Base-by-base conservation (phyloP, 2,888 invertebrate species). In the Spodoptera picta region DNA sequence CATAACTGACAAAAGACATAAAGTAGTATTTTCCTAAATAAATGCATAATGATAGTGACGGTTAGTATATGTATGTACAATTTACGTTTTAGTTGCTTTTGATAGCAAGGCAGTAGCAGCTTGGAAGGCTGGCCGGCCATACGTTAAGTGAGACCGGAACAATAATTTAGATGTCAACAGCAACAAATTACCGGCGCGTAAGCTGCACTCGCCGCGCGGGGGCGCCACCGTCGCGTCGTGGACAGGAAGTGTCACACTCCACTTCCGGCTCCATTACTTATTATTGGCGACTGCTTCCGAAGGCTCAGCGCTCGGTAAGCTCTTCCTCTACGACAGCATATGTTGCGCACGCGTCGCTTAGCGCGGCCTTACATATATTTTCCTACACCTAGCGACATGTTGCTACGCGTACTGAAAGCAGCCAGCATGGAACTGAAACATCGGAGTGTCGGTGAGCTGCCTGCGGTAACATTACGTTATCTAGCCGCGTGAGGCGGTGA, bases 191-290 rank as follows among this genome's bases (percentile, higher is more conserved):
- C 24, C 46, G 50, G 45, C 56, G 66, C 46, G 73, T 60, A 60
- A 68, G 69, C 68, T 49, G 51, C 68, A 65, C 64, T 52, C 60
- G 45, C 44, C 31, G 53, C 55, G 14, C 59, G 11, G 47, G 61
- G 62, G 58, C 49, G 60, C 72, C 44, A 60, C 65, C 65, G 71
- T 57, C 60, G 57, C 66, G 52, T 52, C 73, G 59, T 42, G 50
- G 54, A 27, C 73, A 71, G 79, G 74, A 79, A 78, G 75, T 31
- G 55, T 61, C 75, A 80, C 81, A 71, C 56, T 62, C 53, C 41
- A 73, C 73, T 82, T 82, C 82, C 82, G 80, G 65, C 71, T 68
- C 54, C 36, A 60, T 73, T 70, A 80, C 79, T 79, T 80, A 76
- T 75, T 77, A 77, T 72, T 63, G 54, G 59, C 48, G 60, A 59